These are phyloP conservation scores for Panonychus citri DNA, from an alignment of 1,140 invertebrate species.

Conservation along the genomic window DNA sequence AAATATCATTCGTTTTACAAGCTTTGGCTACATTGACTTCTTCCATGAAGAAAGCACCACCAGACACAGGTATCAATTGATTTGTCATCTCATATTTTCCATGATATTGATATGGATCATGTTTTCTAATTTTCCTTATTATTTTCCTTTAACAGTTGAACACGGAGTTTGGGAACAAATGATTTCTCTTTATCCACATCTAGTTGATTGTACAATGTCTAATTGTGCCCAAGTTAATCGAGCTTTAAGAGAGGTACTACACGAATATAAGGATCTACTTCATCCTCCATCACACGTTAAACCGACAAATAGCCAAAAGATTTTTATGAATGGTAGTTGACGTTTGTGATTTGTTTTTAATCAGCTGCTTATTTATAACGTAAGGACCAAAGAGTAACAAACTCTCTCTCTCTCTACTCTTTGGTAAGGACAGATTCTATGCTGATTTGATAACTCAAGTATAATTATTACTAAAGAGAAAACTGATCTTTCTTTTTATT, in stretches of 20 bases:
- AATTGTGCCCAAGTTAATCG: conserved; percentile 45
- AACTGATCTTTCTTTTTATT: too few relatives aligned
- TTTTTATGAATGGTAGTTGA: too few relatives aligned
- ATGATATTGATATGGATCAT: not conserved
- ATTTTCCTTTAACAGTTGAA: conserved; percentile 38
- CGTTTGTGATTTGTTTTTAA: too few relatives aligned
- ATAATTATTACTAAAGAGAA: too few relatives aligned
- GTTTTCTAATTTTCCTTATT: conserved; percentile 4
- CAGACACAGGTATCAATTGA: conserved; percentile 41
- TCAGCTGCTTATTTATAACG: too few relatives aligned
- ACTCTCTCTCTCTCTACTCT: too few relatives aligned
- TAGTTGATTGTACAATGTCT: conserved; percentile 66
- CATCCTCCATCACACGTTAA: conserved; percentile 25
- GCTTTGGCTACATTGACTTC: conserved; percentile 73
- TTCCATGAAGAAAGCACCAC: conserved; percentile 71
- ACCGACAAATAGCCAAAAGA: too few relatives aligned
- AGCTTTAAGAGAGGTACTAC: conserved; percentile 56
- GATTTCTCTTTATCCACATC: conserved; percentile 63
- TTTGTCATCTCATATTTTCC: not conserved
- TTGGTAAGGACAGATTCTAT: too few relatives aligned
- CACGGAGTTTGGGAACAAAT: conserved; percentile 71
- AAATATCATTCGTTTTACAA: conserved; percentile 89
- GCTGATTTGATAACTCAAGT: too few relatives aligned
- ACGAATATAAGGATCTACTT: conserved; percentile 66
- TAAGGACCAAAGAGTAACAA: too few relatives aligned